Evolutionary conservation across 2,113 vertebrate genomes (phyloP).

Genomic region (Hippocampus abdominalis): DNA sequence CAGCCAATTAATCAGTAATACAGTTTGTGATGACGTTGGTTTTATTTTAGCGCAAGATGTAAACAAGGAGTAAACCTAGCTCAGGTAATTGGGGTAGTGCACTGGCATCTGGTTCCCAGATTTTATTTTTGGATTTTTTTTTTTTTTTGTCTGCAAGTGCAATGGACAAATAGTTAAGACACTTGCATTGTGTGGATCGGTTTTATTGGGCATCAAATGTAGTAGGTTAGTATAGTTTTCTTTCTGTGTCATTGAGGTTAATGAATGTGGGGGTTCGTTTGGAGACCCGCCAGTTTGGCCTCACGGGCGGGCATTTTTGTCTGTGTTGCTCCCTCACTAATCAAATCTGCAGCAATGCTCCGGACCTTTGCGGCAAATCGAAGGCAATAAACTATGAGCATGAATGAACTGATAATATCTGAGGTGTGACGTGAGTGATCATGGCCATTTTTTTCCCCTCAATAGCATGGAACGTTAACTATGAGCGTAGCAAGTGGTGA

Average conservation of each 20-base stretch:
- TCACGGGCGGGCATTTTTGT: not conserved
- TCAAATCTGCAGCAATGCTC: not conserved
- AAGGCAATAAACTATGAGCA: conserved; percentile 17
- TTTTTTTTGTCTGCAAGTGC: conserved; percentile 22
- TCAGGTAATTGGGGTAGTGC: conserved; percentile 59
- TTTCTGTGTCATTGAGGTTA: conserved; percentile 10
- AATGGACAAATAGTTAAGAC: conserved; percentile 32
- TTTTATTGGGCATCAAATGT: conserved; percentile 51
- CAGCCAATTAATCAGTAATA: not conserved
- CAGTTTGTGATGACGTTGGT: not conserved
- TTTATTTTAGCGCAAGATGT: conserved; percentile 32
- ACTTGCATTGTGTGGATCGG: conserved; percentile 25
- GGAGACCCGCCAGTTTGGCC: not conserved
- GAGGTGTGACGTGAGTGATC: conserved; percentile 16
- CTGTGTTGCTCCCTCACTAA: conserved; percentile 1
- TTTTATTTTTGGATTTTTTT: conserved; percentile 9
- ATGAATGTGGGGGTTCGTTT: conserved; percentile 4
- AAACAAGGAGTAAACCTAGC: conserved; percentile 49
- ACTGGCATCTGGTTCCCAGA: conserved; percentile 48
- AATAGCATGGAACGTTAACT: conserved; percentile 61
- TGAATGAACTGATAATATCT: conserved; percentile 17
- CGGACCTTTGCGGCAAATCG: conserved; percentile 23
- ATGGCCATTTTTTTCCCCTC: conserved; percentile 41
- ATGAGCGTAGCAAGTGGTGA: conserved; percentile 64
- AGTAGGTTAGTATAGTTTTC: conserved; percentile 25